Evolutionary conservation across 1,140 invertebrate species (phyloP).

Genomic region (Drosophila baimaii): DNA sequence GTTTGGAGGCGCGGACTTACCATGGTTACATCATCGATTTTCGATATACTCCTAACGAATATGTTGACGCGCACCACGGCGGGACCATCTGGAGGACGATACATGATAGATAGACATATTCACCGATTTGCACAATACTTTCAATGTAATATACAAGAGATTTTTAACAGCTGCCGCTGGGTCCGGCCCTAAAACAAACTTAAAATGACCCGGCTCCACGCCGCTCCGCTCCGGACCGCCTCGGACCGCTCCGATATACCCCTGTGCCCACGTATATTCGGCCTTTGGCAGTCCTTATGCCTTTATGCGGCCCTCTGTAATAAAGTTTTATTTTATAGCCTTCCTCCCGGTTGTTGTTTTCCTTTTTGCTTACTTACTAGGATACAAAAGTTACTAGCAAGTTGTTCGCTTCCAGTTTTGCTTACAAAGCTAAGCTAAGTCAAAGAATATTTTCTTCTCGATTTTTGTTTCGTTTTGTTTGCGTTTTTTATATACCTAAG

Average conservation of each 20-base stretch:
- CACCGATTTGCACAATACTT: conserved; percentile 69
- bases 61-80: conserved; percentile 97
- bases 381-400: conserved; percentile 48
- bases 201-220: conserved; percentile 44
- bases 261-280: conserved; percentile 14
- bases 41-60: conserved; percentile 98
- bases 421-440: conserved; percentile 68
- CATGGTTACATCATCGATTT: conserved; percentile 99
- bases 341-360: conserved; percentile 37
- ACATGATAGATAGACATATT: conserved; percentile 84
- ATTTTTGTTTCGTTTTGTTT: conserved; percentile 47
- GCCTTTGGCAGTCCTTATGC: conserved; percentile 40
- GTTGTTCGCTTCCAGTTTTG: conserved; percentile 38
- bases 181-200: conserved; percentile 44
- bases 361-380: conserved; percentile 57
- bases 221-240: neutral
- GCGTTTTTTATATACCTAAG: conserved; percentile 58
- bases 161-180: conserved; percentile 61
- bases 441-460: conserved; percentile 50
- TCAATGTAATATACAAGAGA: conserved; percentile 64
- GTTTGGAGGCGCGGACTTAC: conserved; percentile 88
- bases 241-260: conserved; percentile 2
- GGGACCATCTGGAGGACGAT: conserved; percentile 90
- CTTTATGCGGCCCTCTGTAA: conserved; percentile 64
- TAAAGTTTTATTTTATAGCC: conserved; percentile 77